Conservation (phyloP, 2,888 invertebrate genomes). For the Napeogenes inachia region DNA sequence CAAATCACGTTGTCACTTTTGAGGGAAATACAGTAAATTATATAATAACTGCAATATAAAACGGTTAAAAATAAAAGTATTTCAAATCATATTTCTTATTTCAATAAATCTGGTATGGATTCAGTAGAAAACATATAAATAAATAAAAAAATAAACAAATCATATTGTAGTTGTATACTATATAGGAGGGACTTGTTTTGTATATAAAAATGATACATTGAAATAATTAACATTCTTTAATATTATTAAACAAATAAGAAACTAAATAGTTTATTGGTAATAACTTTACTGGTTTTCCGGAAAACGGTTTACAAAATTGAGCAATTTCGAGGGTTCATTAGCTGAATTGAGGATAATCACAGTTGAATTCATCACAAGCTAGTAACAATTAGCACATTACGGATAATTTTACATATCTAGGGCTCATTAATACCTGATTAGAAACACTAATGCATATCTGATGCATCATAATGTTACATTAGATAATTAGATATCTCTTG, state of each 20-base stretch:
- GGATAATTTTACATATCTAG: constrained; percentile 1
- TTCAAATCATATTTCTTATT: too few relatives aligned
- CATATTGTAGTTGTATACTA: constrained; percentile 27
- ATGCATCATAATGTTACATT: not conserved
- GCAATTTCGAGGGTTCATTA: constrained; percentile 13
- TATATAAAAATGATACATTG: too few relatives aligned
- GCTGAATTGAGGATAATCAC: constrained; percentile 17
- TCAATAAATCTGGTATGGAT: too few relatives aligned
- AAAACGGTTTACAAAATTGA: constrained; percentile 5
- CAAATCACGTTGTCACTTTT: constrained; percentile 41
- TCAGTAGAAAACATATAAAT: too few relatives aligned
- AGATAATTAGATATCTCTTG: too few relatives aligned
- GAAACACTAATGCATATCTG: not conserved
- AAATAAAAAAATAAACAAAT: too few relatives aligned
- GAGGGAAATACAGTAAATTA: constrained; percentile 31
- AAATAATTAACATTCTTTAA: constrained; percentile 38
- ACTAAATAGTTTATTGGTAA: constrained; percentile 14
- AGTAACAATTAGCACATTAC: constrained; percentile 16
- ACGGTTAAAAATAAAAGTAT: too few relatives aligned
- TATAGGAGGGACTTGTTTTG: constrained; percentile 14
- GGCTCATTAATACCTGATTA: not conserved
- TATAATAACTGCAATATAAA: too few relatives aligned
- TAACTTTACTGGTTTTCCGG: not conserved
- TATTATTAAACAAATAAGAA: not conserved
- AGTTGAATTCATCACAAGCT: constrained; percentile 21